Base-by-base conservation (phyloP, 1,140 invertebrate species). In the Bemisia tabaci region DNA sequence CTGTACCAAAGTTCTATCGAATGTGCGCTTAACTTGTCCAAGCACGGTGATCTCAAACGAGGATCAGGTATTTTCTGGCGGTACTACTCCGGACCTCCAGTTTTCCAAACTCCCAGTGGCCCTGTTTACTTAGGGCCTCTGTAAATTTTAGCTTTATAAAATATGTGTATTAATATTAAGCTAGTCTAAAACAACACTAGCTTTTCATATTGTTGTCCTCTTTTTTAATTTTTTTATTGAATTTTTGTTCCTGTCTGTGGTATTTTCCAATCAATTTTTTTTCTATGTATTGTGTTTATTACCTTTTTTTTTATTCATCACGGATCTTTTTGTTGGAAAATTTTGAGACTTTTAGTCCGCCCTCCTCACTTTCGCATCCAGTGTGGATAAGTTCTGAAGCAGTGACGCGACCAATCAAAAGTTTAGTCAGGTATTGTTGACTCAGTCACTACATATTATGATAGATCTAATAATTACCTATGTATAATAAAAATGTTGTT, bases 1-100 rank as follows among this genome's bases (percentile, higher is more conserved):
- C 76, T 83, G 22, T 95, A 94, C 73, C 76, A 75, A 1, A 82
- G 79, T 63, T 95, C 91, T 92, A 74, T 84, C 1, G 80, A 87
- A 66, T 95, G 92, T 75, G 92, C 88, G 85, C 79, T 78, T 23
- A 87, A 94, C 72, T 76, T 96, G 48, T 80, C 85, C 12, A 74
- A 76, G 59, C 83, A 81, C 24, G 85, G 87, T 66, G 87, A 93
- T 72, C 79, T 93, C 26, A 94, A 92, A 74, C 82, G 92, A 62
- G 92, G 92, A 5, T 69, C 69, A 12, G 68, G 64, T 33, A 39
- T 68, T n/a, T 68, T 72, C 59, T 59, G 76, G 78, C 65, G 78
- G 5, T 48, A 48, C 33, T 48, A 48, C 17, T 48, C 33, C 17
- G 33, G 33, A 48, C 33, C 33, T 9, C 33, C 33, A 5, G 33